These are phyloP conservation scores for Galbula dea DNA, from an alignment of 2,113 vertebrate genomes.

Conservation along the genomic window DNA sequence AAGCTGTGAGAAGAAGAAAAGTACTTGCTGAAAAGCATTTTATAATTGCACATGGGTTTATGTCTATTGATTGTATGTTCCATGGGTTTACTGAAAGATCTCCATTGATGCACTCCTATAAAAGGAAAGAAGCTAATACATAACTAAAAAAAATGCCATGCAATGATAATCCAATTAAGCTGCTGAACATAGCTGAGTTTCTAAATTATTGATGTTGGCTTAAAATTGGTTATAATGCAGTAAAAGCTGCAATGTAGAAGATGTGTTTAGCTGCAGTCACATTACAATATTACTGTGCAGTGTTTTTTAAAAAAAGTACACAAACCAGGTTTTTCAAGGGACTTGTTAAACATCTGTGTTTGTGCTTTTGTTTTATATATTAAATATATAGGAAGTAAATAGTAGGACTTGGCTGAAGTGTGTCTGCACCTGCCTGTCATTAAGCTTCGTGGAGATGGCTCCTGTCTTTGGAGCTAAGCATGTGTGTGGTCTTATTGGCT, in stretches of 20 bases:
- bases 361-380: neutral
- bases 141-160: neutral
- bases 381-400: neutral
- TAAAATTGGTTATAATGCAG: neutral
- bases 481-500: neutral
- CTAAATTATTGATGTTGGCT: constrained; percentile 41
- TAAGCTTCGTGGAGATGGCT: neutral
- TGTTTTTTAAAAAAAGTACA: neutral
- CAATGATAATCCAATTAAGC: constrained; percentile 21
- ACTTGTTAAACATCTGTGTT: too few relatives aligned
- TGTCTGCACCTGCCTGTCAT: neutral
- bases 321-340: neutral
- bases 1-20: neutral
- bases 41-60: neutral
- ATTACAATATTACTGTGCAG: neutral
- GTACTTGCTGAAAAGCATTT: neutral
- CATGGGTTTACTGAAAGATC: neutral
- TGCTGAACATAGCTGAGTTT: neutral
- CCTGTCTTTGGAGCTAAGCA: neutral
- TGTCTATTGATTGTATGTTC: neutral
- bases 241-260: neutral
- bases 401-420: neutral
- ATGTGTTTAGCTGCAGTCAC: constrained; percentile 1
- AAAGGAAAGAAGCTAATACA: neutral
- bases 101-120: neutral